These are phyloP conservation scores for Cyclophora albipunctata DNA, from an alignment of 2,888 invertebrate genomes.

Conservation along the genomic window DNA sequence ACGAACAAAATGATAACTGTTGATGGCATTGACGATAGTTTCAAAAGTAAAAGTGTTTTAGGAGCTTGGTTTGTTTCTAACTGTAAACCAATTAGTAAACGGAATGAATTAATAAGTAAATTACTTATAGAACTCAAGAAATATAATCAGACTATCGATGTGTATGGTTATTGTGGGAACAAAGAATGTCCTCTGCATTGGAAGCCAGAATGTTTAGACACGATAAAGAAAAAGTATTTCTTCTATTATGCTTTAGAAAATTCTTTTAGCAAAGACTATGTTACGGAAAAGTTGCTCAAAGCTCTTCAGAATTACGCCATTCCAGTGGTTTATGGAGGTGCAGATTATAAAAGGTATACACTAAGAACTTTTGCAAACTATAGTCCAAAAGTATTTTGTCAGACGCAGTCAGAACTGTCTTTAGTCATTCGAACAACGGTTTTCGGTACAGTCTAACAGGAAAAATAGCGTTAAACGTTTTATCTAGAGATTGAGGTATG, in stretches of 20 bases:
- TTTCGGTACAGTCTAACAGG: no score
- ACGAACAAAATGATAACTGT: conserved; percentile 32
- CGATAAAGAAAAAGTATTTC: conserved; percentile 31
- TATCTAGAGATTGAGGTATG: no score
- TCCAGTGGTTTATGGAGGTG: conserved; percentile 79
- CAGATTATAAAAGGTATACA: conserved; percentile 63
- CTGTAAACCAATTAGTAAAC: conserved; percentile 20
- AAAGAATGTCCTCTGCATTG: conserved; percentile 18
- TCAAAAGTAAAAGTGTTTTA: conserved; percentile 17
- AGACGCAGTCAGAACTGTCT: no score
- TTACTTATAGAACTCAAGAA: conserved; percentile 20
- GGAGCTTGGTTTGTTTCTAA: conserved; percentile 35
- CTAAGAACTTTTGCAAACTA: not conserved
- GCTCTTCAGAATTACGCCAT: conserved; percentile 70
- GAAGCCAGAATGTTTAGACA: conserved; percentile 18
- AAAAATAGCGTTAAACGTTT: no score
- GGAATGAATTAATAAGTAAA: conserved; percentile 15
- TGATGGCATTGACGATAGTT: conserved; percentile 6
- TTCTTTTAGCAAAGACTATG: conserved; percentile 39
- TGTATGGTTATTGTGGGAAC: conserved; percentile 34
- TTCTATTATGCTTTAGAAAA: conserved; percentile 49
- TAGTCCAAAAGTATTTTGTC: no score
- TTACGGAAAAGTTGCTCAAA: conserved; percentile 39
- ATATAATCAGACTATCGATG: conserved; percentile 27
- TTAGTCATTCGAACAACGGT: no score